Conservation (phyloP, 2,113 vertebrate species). For the Callopanchax toddi region DNA sequence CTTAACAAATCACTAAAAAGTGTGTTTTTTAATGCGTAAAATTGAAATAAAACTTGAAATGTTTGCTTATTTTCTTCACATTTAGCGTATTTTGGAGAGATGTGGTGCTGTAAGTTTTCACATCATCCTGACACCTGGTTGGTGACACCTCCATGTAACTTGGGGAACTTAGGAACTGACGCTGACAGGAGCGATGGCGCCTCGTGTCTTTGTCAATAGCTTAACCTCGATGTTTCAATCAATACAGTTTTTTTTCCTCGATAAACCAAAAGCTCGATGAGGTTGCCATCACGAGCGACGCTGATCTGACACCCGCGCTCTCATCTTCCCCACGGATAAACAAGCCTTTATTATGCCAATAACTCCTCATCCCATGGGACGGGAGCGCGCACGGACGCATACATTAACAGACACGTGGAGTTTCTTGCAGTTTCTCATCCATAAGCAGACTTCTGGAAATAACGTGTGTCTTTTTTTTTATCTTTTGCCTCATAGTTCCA, state of each 20-base stretch:
- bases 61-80: background rate
- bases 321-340: conserved; percentile 70
- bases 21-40: background rate
- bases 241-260: conserved; percentile 63
- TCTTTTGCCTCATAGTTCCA: background rate
- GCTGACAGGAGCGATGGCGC: conserved; percentile 55
- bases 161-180: conserved; percentile 37
- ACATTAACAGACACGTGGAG: conserved; percentile 51
- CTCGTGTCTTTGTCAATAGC: conserved; percentile 61
- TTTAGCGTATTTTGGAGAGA: background rate
- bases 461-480: background rate
- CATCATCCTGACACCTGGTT: conserved; percentile 44
- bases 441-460: background rate
- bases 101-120: conserved; percentile 50
- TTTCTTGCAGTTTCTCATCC: conserved; percentile 9
- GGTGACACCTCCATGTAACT: conserved; percentile 61
- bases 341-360: conserved; percentile 73
- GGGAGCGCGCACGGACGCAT: conserved; percentile 61
- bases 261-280: conserved; percentile 74
- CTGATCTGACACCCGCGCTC: conserved; percentile 62
- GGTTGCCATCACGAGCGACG: conserved; percentile 76
- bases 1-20: background rate
- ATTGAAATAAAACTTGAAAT: background rate
- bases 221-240: conserved; percentile 72
- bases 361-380: conserved; percentile 61